Percentiles rank a stretch among this genome's conserved stretches.
phyloP scores from a whole-genome alignment of 1,140 invertebrate species.

The Drosophila fuyamai region DNA sequence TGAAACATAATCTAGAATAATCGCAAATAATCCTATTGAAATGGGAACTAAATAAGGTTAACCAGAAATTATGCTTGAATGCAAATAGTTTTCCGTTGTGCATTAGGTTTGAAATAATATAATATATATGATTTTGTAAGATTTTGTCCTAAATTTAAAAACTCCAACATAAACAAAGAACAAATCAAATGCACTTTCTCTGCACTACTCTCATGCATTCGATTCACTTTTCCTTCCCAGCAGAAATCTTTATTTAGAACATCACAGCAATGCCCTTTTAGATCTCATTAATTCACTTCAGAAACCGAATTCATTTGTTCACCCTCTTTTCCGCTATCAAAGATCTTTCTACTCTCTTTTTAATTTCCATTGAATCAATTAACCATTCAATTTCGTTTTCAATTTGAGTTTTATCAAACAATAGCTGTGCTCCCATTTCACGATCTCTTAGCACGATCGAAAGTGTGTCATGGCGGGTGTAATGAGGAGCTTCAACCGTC shows the following conservation, averaged over 20 bases:
- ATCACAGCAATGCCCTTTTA: conserved; percentile 19
- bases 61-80: not conserved
- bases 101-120: not conserved
- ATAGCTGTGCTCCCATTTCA: conserved; percentile 55
- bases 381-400: conserved; percentile 45
- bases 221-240: not conserved
- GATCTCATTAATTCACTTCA: conserved; percentile 27
- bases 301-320: not conserved
- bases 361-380: conserved; percentile 34
- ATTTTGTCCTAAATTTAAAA: too few relatives aligned
- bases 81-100: not conserved
- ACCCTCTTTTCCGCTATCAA: conserved; percentile 23
- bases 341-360: conserved; percentile 34
- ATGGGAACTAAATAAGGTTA: conserved; percentile 1
- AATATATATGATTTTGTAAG: not conserved
- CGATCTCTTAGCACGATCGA: conserved; percentile 52
- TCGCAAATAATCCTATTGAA: conserved; percentile 16
- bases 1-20: conserved; percentile 25
- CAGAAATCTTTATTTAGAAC: conserved; percentile 16
- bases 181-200: conserved; percentile 5
- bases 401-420: conserved; percentile 43
- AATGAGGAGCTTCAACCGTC: conserved; percentile 56
- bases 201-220: not conserved
- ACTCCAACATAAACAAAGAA: not conserved
- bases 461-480: conserved; percentile 72